phyloP scores from a whole-genome alignment of 2,888 invertebrate species.

The Eristalis tenax region DNA sequence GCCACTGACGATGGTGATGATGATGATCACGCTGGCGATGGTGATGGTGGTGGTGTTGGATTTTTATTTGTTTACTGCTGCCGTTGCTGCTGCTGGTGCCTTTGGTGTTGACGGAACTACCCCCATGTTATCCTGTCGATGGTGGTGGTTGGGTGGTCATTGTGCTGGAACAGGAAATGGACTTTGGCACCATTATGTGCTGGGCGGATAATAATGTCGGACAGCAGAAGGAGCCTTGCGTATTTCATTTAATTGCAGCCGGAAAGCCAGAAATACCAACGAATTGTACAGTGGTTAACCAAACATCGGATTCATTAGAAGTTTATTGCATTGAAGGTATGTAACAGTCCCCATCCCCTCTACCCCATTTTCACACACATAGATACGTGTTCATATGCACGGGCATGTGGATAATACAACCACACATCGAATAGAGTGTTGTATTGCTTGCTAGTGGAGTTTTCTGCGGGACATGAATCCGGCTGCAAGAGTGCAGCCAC shows the following conservation, averaged over 20 bases:
- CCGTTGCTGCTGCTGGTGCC: constrained; percentile 10
- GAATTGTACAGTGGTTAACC: constrained; percentile 89
- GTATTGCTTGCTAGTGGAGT: background rate
- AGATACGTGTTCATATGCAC: background rate
- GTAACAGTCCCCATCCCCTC: constrained; percentile 39
- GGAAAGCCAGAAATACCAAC: constrained; percentile 90
- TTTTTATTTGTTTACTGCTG: constrained; percentile 76
- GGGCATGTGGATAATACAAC: background rate
- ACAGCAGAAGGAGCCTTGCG: constrained; percentile 87
- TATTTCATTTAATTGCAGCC: constrained; percentile 89
- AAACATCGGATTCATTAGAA: constrained; percentile 88
- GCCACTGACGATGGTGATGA: constrained; percentile 33
- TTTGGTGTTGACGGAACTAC: constrained; percentile 13
- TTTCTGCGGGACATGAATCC: background rate
- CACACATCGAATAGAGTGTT: background rate
- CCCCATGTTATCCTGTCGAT: background rate
- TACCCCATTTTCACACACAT: background rate
- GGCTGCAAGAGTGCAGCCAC: background rate
- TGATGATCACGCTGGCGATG: constrained; percentile 59
- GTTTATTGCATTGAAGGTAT: constrained; percentile 86
- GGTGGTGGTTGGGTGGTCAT: background rate
- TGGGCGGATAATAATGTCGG: constrained; percentile 89
- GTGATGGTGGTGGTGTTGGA: constrained; percentile 83
- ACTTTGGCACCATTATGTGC: constrained; percentile 89
- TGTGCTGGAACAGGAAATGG: constrained; percentile 83